phyloP scores from a whole-genome alignment of 2,113 vertebrate genomes.

The Scalopus aquaticus region DNA sequence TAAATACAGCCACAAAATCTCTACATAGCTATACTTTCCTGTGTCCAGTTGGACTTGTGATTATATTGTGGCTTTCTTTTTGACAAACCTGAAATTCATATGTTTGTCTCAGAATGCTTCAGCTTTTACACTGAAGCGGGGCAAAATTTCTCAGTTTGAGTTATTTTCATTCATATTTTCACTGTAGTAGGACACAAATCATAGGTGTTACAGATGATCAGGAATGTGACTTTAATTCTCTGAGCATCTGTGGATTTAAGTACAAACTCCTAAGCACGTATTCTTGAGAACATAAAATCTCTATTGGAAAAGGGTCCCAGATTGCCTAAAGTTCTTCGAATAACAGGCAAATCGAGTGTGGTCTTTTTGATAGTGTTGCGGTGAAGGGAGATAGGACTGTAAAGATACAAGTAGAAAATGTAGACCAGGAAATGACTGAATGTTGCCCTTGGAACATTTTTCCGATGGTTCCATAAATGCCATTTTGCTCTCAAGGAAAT shows the following conservation, averaged over 20 bases:
- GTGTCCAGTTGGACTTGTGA: background rate
- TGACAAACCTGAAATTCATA: slow-evolving; percentile 12
- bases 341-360: background rate
- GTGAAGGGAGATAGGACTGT: slow-evolving; percentile 5
- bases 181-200: background rate
- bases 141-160: slow-evolving; percentile 20
- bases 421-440: slow-evolving; percentile 60
- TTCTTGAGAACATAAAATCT: background rate
- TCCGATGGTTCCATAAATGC: slow-evolving; percentile 42
- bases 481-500: slow-evolving; percentile 53
- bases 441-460: slow-evolving; percentile 55
- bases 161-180: slow-evolving; percentile 20
- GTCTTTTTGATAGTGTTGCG: background rate
- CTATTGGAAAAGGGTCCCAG: background rate
- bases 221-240: slow-evolving; percentile 42
- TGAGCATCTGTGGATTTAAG: background rate
- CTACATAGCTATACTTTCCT: background rate
- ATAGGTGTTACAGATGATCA: background rate
- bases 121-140: slow-evolving; percentile 6
- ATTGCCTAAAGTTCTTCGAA: background rate
- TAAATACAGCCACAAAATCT: background rate
- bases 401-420: slow-evolving; percentile 49
- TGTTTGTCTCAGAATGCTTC: background rate
- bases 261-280: background rate
- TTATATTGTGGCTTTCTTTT: slow-evolving; percentile 13